These are phyloP conservation scores for Torymus texanus DNA, from an alignment of 2,888 invertebrate genomes.

Conservation along the genomic window DNA sequence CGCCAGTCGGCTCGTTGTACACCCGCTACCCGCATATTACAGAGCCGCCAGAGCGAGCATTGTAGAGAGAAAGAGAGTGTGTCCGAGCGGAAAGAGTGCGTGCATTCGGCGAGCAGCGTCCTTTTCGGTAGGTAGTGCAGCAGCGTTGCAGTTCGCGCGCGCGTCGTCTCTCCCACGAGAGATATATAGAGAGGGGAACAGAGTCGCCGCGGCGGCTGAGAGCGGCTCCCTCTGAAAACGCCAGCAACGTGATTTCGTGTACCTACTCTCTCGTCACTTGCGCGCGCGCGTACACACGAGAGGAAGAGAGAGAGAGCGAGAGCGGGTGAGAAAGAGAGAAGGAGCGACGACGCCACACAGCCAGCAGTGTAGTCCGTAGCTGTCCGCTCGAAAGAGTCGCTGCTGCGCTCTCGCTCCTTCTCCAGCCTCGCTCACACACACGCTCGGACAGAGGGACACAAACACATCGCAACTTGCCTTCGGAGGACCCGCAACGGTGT, in stretches of 20 bases:
- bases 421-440: background rate
- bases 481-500: too few relatives aligned
- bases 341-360: conserved; percentile 47
- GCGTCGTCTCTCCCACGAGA: background rate
- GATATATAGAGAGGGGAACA: background rate
- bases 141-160: conserved; percentile 38
- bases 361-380: conserved; percentile 3
- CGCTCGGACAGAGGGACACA: too few relatives aligned
- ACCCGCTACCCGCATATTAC: conserved; percentile 1
- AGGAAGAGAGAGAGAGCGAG: background rate
- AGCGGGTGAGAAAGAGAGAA: conserved; percentile 29
- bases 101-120: conserved; percentile 32
- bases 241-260: conserved; percentile 49
- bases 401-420: conserved; percentile 4
- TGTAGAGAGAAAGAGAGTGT: background rate
- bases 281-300: too few relatives aligned
- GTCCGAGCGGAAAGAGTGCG: background rate
- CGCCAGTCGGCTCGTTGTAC: conserved; percentile 10
- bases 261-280: background rate
- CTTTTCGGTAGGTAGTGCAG: conserved; percentile 44
- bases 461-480: too few relatives aligned
- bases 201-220: conserved; percentile 31
- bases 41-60: background rate
- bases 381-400: conserved; percentile 8
- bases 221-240: conserved; percentile 38